A percentile compares a stretch with the other conserved stretches of the same genome.
These are phyloP conservation scores for Pogonocichla stellata DNA, from an alignment of 2,113 vertebrate genomes.

Conservation along the genomic window DNA sequence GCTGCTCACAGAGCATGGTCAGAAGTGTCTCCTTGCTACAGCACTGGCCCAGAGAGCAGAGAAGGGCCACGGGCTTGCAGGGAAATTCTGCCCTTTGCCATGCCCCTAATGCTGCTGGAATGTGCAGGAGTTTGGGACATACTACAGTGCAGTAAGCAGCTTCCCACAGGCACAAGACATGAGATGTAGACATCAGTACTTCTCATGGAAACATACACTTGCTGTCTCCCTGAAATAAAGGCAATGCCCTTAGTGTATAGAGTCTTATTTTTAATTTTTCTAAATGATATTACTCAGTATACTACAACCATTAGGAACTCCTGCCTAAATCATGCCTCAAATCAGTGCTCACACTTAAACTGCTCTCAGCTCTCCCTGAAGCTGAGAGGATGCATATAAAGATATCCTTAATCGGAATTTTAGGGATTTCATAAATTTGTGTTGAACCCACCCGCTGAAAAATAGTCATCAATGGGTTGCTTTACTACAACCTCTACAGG, in stretches of 20 bases:
- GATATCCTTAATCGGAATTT: neutral
- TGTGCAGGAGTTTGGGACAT: fast-evolving
- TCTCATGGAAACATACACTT: neutral
- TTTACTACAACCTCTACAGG: neutral
- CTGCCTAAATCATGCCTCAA: neutral
- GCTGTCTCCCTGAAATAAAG: neutral
- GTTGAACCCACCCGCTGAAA: neutral
- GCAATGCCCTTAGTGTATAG: neutral
- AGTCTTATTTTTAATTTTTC: neutral
- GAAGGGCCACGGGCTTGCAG: fast-evolving
- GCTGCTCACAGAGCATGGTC: neutral
- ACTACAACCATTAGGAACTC: neutral
- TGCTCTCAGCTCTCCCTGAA: neutral
- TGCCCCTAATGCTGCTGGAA: neutral
- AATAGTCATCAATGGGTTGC: neutral
- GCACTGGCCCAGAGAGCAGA: neutral
- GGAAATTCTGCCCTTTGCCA: neutral
- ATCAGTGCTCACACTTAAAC: neutral
- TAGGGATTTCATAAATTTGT: neutral
- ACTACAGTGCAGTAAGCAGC: fast-evolving
- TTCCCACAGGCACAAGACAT: neutral
- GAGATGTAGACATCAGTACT: neutral
- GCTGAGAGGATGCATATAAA: neutral
- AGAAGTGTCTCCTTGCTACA: neutral
- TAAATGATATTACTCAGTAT: neutral